Conservation (phyloP, 2,113 vertebrate genomes). For the Xyrauchen texanus region DNA sequence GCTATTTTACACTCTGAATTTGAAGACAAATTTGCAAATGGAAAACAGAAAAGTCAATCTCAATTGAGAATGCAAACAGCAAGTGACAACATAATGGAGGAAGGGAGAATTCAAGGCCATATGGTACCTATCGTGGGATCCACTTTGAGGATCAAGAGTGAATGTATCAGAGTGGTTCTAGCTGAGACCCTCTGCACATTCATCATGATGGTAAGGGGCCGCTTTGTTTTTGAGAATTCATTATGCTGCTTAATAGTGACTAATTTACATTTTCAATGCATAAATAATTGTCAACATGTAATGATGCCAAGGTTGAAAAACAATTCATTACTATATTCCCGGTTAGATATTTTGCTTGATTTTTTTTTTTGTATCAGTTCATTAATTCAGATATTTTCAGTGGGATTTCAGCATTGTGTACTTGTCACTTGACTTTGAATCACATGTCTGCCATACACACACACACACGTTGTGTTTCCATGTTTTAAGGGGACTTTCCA, state of each 20-base stretch:
- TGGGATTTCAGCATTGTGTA: too few relatives aligned
- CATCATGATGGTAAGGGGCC: constrained; percentile 83
- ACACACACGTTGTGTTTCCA: too few relatives aligned
- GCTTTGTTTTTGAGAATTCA: too few relatives aligned
- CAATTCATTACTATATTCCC: too few relatives aligned
- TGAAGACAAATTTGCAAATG: background rate
- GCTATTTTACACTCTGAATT: background rate
- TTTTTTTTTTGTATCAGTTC: too few relatives aligned
- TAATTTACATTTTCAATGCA: background rate
- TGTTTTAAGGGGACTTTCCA: too few relatives aligned
- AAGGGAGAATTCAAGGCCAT: constrained; percentile 16
- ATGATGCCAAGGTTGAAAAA: background rate
- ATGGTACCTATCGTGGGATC: constrained; percentile 10
- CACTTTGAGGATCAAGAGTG: constrained; percentile 65
- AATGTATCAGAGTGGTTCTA: constrained; percentile 72
- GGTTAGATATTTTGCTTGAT: background rate
- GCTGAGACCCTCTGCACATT: constrained; percentile 79
- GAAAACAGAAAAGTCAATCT: background rate
- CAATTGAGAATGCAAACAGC: constrained; percentile 6
- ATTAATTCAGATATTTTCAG: too few relatives aligned
- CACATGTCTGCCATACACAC: background rate
- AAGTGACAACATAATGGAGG: constrained; percentile 36
- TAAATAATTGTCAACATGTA: background rate
- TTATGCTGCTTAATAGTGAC: constrained; percentile 41
- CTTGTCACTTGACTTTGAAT: too few relatives aligned